Evolutionary conservation across 1,140 invertebrate species (phyloP).

Genomic region (Leptoteleia sp.): DNA sequence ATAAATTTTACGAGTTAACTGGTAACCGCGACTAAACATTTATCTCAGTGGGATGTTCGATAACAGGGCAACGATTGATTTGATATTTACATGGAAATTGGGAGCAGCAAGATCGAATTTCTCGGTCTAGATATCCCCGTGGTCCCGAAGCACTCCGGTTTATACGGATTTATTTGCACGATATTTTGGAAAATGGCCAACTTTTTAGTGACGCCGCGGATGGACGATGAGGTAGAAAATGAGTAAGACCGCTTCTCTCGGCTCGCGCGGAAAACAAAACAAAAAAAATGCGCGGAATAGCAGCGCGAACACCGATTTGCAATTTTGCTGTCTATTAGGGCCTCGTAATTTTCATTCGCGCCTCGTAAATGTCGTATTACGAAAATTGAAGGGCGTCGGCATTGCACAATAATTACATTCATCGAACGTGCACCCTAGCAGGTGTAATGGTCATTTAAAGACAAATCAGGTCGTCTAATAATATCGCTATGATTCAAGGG

Average conservation of each 20-base stretch:
- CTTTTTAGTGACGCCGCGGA: constrained; percentile 38
- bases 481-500: too few relatives aligned
- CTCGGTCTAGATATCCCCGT: constrained; percentile 74
- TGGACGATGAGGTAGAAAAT: constrained; percentile 45
- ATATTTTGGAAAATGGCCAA: constrained; percentile 74
- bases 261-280: neutral
- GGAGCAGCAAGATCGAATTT: constrained; percentile 71
- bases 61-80: constrained; percentile 1
- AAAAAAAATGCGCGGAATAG: neutral
- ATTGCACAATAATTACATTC: too few relatives aligned
- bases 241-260: constrained; percentile 18
- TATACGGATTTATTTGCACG: constrained; percentile 73
- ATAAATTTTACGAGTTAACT: too few relatives aligned
- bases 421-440: too few relatives aligned
- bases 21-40: too few relatives aligned
- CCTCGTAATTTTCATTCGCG: constrained; percentile 12
- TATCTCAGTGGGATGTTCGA: too few relatives aligned
- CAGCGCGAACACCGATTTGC: constrained; percentile 12
- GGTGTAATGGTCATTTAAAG: too few relatives aligned
- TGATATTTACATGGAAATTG: constrained; percentile 27
- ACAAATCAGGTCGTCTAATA: too few relatives aligned
- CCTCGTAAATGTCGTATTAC: constrained; percentile 9
- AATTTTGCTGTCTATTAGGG: constrained; percentile 15
- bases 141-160: constrained; percentile 67
- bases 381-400: too few relatives aligned